phyloP scores from a whole-genome alignment of 64 coral and sea anemone genomes.

The Trachythela sp. region DNA sequence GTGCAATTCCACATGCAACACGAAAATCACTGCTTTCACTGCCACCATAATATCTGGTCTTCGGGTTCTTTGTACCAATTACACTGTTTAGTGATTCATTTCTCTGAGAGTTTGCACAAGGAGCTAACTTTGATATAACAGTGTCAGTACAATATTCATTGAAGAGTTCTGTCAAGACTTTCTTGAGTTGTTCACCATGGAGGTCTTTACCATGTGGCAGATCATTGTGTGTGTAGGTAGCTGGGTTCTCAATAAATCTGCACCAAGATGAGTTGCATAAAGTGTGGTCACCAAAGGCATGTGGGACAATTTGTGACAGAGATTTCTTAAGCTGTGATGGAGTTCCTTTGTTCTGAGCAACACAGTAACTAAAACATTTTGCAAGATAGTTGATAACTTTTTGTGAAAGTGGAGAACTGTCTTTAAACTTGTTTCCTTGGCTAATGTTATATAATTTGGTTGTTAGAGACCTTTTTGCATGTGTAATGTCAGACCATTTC shows the following conservation, averaged over 20 bases:
- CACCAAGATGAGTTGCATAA: constrained; percentile 21
- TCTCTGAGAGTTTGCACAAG: background rate
- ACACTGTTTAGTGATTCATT: constrained; percentile 1
- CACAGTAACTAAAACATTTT: background rate
- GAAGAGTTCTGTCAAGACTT: background rate
- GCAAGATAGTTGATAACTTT: background rate
- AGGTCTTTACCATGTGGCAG: background rate
- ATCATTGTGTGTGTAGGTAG: background rate
- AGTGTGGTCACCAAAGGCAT: constrained; percentile 32
- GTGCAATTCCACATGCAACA: constrained; percentile 21
- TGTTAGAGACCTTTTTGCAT: constrained; percentile 34
- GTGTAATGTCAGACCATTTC: constrained; percentile 33
- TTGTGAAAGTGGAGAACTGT: constrained; percentile 7
- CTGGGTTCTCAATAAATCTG: background rate
- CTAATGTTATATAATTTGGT: constrained; percentile 38
- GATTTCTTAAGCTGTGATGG: background rate
- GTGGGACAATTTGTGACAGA: background rate
- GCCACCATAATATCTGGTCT: constrained; percentile 22
- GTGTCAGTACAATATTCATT: background rate
- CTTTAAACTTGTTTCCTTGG: constrained; percentile 16
- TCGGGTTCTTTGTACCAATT: background rate
- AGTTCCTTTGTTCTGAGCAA: background rate
- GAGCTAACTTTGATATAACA: constrained; percentile 2
- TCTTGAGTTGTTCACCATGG: constrained; percentile 3
- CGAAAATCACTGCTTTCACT: constrained; percentile 33